A percentile compares a stretch with the other conserved stretches of the same genome.
Evolutionary conservation across 2,113 vertebrate species (phyloP).

Genomic region (Lophura nycthemera): DNA sequence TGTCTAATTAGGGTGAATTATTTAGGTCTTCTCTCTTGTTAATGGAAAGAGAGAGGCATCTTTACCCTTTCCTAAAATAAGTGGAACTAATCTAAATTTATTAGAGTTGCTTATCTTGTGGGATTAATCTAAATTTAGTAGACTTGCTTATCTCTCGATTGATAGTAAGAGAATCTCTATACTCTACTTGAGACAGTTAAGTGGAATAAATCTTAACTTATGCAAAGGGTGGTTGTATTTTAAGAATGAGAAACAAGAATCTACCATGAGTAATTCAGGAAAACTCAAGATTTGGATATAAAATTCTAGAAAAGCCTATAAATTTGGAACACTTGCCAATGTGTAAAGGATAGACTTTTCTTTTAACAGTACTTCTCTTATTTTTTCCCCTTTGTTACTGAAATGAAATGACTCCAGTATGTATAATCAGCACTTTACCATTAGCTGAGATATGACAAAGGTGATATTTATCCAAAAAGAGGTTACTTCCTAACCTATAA

Average conservation of each 20-base stretch:
- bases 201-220: not conserved
- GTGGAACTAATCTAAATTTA: not conserved
- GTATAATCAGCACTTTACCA: not conserved
- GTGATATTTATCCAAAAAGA: not conserved
- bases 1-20: constrained; percentile 27
- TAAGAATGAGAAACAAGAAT: not conserved
- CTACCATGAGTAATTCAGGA: not conserved
- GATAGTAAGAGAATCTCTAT: not conserved
- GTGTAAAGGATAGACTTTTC: not conserved
- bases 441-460: not conserved
- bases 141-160: not conserved
- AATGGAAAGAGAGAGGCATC: not conserved
- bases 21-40: not conserved
- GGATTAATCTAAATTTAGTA: constrained; percentile 5
- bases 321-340: not conserved
- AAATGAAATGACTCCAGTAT: not conserved
- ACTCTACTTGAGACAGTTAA: not conserved
- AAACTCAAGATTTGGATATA: not conserved
- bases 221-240: not conserved
- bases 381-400: not conserved
- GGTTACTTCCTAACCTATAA: not conserved
- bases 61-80: constrained; percentile 1
- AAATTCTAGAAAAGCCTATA: not conserved
- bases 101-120: not conserved
- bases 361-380: not conserved